phyloP scores from a whole-genome alignment of 1,140 invertebrate genomes.

The Bilobella aurantiaca region DNA sequence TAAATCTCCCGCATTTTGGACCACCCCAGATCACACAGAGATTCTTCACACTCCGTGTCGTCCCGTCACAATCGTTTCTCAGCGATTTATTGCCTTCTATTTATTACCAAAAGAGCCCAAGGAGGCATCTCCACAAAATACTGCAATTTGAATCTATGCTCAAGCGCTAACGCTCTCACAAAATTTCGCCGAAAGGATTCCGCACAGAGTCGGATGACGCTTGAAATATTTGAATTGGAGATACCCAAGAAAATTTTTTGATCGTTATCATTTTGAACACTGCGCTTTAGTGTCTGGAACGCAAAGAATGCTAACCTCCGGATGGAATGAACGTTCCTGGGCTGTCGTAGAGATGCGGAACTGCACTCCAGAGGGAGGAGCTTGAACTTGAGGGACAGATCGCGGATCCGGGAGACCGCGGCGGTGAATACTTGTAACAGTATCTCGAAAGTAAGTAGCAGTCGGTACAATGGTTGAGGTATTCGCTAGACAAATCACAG shows the following conservation, averaged over 20 bases:
- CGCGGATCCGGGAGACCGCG: conserved; percentile 23
- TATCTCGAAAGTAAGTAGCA: conserved; percentile 29
- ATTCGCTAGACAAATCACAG: neutral
- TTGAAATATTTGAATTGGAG: no score
- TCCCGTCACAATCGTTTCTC: conserved; percentile 9
- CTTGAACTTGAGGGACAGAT: conserved; percentile 7
- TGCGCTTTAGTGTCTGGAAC: no score
- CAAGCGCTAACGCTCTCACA: no score
- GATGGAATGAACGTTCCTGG: neutral
- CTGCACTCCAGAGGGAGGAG: neutral
- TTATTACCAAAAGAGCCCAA: no score
- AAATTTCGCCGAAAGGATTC: no score
- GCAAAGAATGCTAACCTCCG: neutral
- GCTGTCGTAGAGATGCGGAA: neutral
- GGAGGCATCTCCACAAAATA: no score
- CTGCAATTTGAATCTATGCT: no score
- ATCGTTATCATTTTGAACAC: no score
- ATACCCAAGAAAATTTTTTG: no score
- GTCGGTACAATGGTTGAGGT: conserved; percentile 28
- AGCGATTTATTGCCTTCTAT: neutral
- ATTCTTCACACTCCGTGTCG: conserved; percentile 19
- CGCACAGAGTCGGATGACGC: no score
- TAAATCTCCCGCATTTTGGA: neutral
- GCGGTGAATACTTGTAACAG: conserved; percentile 21
- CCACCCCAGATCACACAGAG: conserved; percentile 14